A percentile compares a stretch with the other conserved stretches of the same genome.
Conservation (phyloP, 2,888 invertebrate species). For the Oxytorus armatus region DNA sequence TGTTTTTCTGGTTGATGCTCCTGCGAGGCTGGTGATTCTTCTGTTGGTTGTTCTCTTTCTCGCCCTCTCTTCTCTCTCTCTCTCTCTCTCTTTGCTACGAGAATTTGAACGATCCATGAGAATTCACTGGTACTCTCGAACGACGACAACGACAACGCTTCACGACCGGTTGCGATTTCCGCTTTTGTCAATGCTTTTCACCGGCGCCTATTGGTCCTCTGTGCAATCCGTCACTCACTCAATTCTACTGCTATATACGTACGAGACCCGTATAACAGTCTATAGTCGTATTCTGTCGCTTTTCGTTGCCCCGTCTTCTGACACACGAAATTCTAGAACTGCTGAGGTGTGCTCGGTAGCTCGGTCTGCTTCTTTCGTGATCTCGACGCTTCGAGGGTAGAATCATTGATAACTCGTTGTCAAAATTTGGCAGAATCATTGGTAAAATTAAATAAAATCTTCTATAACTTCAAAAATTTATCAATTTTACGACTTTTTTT, state of each 20-base stretch:
- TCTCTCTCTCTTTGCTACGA: conserved; percentile 36
- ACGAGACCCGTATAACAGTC: conserved; percentile 3
- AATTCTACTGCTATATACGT: conserved; percentile 6
- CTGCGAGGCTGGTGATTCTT: conserved; percentile 19
- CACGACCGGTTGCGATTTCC: conserved; percentile 56
- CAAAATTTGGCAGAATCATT: background rate
- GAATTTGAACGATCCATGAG: conserved; percentile 47
- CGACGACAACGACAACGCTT: conserved; percentile 45
- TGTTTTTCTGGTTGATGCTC: conserved; percentile 76
- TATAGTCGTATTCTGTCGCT: conserved; percentile 1
- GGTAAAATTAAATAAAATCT: too few relatives aligned
- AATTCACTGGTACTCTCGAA: conserved; percentile 54
- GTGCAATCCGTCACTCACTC: conserved; percentile 11
- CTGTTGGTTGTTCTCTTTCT: conserved; percentile 3
- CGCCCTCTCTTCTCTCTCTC: conserved; percentile 7
- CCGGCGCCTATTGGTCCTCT: conserved; percentile 4
- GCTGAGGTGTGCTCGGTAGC: conserved; percentile 23
- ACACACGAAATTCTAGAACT: conserved; percentile 26
- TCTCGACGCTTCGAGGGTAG: background rate
- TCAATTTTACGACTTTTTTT: background rate
- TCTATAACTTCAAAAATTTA: background rate
- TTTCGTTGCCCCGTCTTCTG: conserved; percentile 32
- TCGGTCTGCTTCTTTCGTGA: conserved; percentile 25
- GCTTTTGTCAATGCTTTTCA: conserved; percentile 40
- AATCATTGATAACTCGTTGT: conserved; percentile 10